These are phyloP conservation scores for Palythoa heliodiscus DNA, from an alignment of 92 coral and sea anemone species.

Conservation along the genomic window DNA sequence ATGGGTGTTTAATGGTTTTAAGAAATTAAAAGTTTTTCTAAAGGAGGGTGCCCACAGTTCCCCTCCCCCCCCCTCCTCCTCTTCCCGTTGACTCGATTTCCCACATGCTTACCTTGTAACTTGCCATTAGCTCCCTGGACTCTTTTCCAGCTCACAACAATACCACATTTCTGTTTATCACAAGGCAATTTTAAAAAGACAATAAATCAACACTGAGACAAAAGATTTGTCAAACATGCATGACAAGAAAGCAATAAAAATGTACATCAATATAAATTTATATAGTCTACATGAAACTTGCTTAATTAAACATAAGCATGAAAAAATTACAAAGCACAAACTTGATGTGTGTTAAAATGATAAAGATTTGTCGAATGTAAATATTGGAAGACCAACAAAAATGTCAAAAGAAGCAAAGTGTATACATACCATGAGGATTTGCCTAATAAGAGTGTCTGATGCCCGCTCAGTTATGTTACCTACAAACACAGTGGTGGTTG, in stretches of 20 bases:
- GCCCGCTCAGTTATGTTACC: slow-evolving; percentile 99
- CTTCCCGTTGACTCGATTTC: neutral
- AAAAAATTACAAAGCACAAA: too few relatives aligned
- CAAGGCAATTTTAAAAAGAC: neutral
- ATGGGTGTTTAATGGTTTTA: too few relatives aligned
- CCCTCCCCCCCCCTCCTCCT: too few relatives aligned
- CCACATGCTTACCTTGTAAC: slow-evolving; percentile 72
- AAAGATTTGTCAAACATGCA: neutral
- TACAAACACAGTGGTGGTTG: slow-evolving; percentile 97
- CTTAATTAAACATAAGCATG: too few relatives aligned
- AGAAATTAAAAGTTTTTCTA: too few relatives aligned
- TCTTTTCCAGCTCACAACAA: slow-evolving; percentile 96
- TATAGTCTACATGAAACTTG: too few relatives aligned
- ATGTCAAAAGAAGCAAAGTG: neutral
- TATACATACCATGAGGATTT: slow-evolving; percentile 90
- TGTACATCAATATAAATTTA: neutral
- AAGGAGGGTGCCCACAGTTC: too few relatives aligned
- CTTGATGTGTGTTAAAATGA: too few relatives aligned
- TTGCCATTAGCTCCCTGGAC: slow-evolving; percentile 98
- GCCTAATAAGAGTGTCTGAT: slow-evolving; percentile 97
- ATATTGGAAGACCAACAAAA: neutral
- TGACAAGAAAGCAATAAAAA: neutral
- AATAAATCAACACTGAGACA: neutral
- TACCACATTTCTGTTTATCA: slow-evolving; percentile 83
- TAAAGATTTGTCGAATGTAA: neutral